These are phyloP conservation scores for Lasioglossum vierecki DNA, from an alignment of 2,888 invertebrate species.

Conservation along the genomic window DNA sequence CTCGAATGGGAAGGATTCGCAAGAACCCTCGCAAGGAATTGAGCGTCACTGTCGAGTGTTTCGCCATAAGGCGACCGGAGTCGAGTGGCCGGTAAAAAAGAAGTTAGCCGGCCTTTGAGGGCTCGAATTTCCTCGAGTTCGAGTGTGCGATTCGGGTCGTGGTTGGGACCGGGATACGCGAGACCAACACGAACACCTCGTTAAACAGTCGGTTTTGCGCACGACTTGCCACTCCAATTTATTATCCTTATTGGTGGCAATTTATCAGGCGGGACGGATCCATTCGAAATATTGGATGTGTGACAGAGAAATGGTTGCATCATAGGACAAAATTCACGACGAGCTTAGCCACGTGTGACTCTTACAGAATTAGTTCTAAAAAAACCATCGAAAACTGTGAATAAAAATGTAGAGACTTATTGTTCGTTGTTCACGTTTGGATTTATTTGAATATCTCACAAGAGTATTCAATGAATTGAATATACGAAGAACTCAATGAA, in stretches of 20 bases:
- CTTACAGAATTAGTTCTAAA: not conserved
- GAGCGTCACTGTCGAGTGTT: conserved; percentile 62
- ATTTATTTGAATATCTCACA: no score
- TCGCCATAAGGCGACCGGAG: conserved; percentile 61
- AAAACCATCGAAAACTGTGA: not conserved
- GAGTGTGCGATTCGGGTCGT: conserved; percentile 35
- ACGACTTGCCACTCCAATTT: conserved; percentile 25
- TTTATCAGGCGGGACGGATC: not conserved
- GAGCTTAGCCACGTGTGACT: not conserved
- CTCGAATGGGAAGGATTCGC: not conserved
- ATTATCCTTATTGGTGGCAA: conserved; percentile 7
- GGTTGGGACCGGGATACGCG: conserved; percentile 28
- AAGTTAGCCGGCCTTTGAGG: conserved; percentile 59
- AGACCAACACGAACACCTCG: conserved; percentile 20
- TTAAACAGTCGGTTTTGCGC: conserved; percentile 34
- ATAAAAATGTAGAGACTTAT: not conserved
- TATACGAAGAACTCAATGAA: no score
- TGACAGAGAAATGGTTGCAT: not conserved
- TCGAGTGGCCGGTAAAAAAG: conserved; percentile 65
- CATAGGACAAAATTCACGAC: not conserved
- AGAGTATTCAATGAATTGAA: no score
- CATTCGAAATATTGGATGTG: conserved; percentile 2
- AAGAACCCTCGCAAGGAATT: conserved; percentile 31
- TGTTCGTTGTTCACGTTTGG: not conserved
- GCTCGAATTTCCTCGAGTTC: conserved; percentile 66